phyloP scores from a whole-genome alignment of 2,888 invertebrate genomes.

The Hyppa rectilinea region DNA sequence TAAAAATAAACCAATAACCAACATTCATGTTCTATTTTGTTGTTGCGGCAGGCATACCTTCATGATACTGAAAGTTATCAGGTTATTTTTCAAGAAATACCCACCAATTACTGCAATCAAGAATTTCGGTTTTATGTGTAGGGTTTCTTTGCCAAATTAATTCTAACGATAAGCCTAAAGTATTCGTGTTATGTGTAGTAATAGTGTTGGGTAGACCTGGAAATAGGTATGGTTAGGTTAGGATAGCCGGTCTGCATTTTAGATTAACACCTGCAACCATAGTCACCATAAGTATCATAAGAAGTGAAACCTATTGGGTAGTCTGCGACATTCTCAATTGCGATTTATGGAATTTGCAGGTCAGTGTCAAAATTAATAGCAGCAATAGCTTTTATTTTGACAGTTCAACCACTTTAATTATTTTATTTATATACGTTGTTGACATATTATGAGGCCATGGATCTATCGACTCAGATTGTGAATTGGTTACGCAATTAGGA shows the following conservation, averaged over 20 bases:
- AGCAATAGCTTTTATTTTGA: too few relatives aligned
- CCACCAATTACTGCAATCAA: slow-evolving; percentile 20
- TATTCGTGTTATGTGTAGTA: too few relatives aligned
- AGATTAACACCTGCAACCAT: not conserved
- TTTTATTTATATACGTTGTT: too few relatives aligned
- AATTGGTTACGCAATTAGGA: too few relatives aligned
- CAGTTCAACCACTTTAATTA: too few relatives aligned
- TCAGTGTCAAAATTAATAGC: too few relatives aligned
- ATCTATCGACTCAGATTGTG: too few relatives aligned
- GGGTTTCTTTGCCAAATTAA: not conserved
- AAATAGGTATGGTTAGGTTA: not conserved
- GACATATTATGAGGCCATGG: too few relatives aligned
- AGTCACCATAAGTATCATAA: not conserved
- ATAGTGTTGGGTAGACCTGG: not conserved
- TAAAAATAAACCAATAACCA: not conserved
- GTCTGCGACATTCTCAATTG: too few relatives aligned
- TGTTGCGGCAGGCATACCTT: slow-evolving; percentile 19
- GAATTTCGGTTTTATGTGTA: not conserved
- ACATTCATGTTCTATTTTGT: slow-evolving; percentile 2
- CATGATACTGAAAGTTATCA: slow-evolving; percentile 6
- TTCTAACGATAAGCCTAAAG: not conserved
- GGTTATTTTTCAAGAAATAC: slow-evolving; percentile 19
- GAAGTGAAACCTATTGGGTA: too few relatives aligned
- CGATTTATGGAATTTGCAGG: too few relatives aligned
- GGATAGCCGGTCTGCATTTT: not conserved